Base-by-base conservation (phyloP, 2,113 vertebrate genomes). In the Clarias macrocephalus region DNA sequence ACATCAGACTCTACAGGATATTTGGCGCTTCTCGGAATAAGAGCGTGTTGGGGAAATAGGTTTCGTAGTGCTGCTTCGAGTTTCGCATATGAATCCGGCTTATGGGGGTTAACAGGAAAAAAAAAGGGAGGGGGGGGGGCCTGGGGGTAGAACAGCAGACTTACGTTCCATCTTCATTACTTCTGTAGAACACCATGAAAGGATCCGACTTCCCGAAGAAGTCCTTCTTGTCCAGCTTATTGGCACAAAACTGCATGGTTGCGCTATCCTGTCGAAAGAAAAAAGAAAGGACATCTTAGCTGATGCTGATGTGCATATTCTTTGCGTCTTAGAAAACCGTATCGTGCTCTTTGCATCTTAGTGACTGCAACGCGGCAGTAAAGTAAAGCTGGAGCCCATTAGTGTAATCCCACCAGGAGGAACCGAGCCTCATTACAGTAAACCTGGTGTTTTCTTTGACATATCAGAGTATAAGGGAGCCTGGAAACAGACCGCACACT, bases 151-250 rank as follows among this genome's bases (percentile, higher is more conserved):
- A 85, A 28, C n/a, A 65, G 30, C 42, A 48, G 42, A 94, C 97
- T 96, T 92, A 98, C 97, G 96, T 97, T 90, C 97, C 97, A 7
- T 98, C 97, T 88, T 98, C 97, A 0, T 98, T 98, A 93, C 97
- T 98, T 90, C 97, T 93, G 93, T 96, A 98, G 92, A 98, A 97
- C 59, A 97, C 97, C 96, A 98, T 93, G 94, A 98, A 98, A 23
- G 97, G 97, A 88, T 98, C 97, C 0, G 97, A 98, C 91, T 97
- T 98, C 82, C 97, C 97, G 48, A 98, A 98, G 91, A 98, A 98
- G 85, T 98, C 97, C 86, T 98, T 98, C 94, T 98, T 98, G 93
- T 97, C 97, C 94, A 98, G 93, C 87, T 97, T 97, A 93, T 97
- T 97, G 93, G 96, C 97, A 88, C 97, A 97, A 91, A 97, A 97